These are phyloP conservation scores for Zeus faber DNA, from an alignment of 2,113 vertebrate genomes.

Conservation along the genomic window DNA sequence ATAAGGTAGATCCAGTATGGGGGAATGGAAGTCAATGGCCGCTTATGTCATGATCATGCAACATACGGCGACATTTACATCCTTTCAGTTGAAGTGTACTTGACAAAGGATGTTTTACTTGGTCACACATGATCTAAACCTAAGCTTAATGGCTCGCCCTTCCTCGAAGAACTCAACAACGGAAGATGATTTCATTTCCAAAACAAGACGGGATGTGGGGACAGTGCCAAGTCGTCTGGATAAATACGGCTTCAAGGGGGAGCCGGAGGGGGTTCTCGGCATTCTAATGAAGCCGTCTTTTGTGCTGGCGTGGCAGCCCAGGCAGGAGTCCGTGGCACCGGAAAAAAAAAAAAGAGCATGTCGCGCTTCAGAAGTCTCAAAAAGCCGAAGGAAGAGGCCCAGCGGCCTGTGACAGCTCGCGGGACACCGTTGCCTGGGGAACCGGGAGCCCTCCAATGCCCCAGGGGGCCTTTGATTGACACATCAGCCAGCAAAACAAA, in stretches of 20 bases:
- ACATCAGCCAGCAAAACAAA: slow-evolving; percentile 47
- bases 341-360: slow-evolving; percentile 58
- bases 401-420: slow-evolving; percentile 48
- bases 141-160: too few species aligned
- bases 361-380: slow-evolving; percentile 54
- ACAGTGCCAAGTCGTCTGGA: slow-evolving; percentile 52
- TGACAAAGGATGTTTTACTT: too few species aligned
- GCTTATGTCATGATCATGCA: too few species aligned
- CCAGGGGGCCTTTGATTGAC: slow-evolving; percentile 36
- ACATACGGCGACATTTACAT: too few species aligned
- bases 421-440: slow-evolving; percentile 57
- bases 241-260: slow-evolving; percentile 63
- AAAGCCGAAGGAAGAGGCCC: slow-evolving; percentile 45
- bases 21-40: too few species aligned
- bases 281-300: slow-evolving; percentile 78
- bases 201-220: slow-evolving; percentile 34
- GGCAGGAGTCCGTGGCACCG: slow-evolving; percentile 54
- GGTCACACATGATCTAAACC: too few species aligned
- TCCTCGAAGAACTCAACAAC: too few species aligned
- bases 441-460: slow-evolving; percentile 42
- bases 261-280: slow-evolving; percentile 47
- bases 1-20: too few species aligned
- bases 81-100: too few species aligned
- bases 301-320: slow-evolving; percentile 68
- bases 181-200: slow-evolving; percentile 45